A percentile compares a stretch with the other conserved stretches of the same genome.
Conservation (phyloP, 2,797 vertebrate species). For the Syncerus caffer region DNA sequence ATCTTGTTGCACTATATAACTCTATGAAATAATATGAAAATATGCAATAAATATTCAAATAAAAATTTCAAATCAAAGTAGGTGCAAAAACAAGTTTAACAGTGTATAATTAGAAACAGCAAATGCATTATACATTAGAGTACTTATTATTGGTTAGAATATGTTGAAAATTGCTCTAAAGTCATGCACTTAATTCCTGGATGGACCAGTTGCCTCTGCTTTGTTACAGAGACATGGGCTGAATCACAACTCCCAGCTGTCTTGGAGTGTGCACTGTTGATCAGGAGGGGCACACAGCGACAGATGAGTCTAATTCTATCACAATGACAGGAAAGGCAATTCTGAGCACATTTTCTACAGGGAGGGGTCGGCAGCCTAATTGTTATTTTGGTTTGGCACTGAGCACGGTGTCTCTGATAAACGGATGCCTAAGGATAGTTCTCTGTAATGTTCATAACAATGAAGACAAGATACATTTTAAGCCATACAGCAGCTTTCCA, state of each 20-base stretch:
- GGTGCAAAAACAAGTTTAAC: background rate
- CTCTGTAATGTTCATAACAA: constrained; percentile 48
- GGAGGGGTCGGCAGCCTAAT: constrained; percentile 34
- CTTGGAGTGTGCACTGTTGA: constrained; percentile 13
- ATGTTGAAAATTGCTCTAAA: constrained; percentile 62
- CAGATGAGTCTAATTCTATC: constrained; percentile 18
- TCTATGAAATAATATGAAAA: background rate
- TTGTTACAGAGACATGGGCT: constrained; percentile 53
- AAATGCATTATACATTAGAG: constrained; percentile 42
- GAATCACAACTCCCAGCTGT: constrained; percentile 75
- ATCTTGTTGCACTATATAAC: background rate
- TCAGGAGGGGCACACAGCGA: constrained; percentile 21
- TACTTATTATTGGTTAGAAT: constrained; percentile 32
- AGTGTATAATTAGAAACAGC: constrained; percentile 43
- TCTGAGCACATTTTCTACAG: constrained; percentile 41
- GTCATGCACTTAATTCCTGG: constrained; percentile 54
- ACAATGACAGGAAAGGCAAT: constrained; percentile 51
- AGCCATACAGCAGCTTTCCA: background rate
- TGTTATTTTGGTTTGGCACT: constrained; percentile 9
- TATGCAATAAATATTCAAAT: background rate
- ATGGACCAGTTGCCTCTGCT: constrained; percentile 49
- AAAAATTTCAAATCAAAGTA: background rate
- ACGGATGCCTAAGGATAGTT: constrained; percentile 63
- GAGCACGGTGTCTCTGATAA: background rate
- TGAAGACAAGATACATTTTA: background rate